Evolutionary conservation across 2,888 invertebrate genomes (phyloP).

Genomic region (Leptinotarsa tumamoca): DNA sequence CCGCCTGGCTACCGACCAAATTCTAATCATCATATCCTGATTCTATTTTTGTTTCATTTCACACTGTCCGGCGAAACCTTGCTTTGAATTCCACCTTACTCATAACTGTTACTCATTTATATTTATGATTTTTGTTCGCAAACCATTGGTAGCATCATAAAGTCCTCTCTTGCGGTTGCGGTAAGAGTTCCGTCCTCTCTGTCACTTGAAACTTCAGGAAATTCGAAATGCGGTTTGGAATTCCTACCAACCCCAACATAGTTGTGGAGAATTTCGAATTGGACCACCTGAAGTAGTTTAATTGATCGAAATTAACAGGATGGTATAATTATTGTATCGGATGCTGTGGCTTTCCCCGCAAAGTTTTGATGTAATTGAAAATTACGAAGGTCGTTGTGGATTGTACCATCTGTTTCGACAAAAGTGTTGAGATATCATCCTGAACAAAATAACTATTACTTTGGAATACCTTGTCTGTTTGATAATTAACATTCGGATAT

Average conservation of each 20-base stretch:
- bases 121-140: too few relatives aligned
- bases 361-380: conserved; percentile 1
- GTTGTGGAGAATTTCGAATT: conserved; percentile 26
- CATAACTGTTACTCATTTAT: too few relatives aligned
- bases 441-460: neutral
- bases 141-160: too few relatives aligned
- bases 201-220: conserved; percentile 22
- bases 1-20: too few relatives aligned
- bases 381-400: conserved; percentile 26
- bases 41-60: too few relatives aligned
- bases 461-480: neutral
- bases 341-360: neutral
- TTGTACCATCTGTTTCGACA: neutral
- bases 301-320: conserved; percentile 33
- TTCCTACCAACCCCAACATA: conserved; percentile 20
- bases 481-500: too few relatives aligned
- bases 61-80: too few relatives aligned
- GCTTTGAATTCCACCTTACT: too few relatives aligned
- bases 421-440: neutral
- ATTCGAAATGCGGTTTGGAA: conserved; percentile 16
- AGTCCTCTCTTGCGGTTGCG: neutral
- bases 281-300: conserved; percentile 30
- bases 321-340: conserved; percentile 24
- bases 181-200: neutral
- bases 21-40: too few relatives aligned